Conservation (phyloP, 2,888 invertebrate genomes). For the Gortyna flavago region DNA sequence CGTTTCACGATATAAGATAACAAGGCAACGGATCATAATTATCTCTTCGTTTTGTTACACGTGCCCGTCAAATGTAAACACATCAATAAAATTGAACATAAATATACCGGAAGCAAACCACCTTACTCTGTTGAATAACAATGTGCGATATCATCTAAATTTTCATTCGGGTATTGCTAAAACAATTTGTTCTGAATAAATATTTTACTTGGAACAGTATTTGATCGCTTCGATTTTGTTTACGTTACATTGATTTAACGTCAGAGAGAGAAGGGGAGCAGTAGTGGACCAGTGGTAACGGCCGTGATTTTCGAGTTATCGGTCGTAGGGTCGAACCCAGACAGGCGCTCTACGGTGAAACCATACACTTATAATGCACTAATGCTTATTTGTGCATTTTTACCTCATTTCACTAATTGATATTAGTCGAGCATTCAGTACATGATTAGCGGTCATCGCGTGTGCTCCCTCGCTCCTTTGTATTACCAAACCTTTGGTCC, state of each 20-base stretch:
- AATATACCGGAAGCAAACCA: constrained; percentile 52
- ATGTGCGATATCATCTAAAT: constrained; percentile 33
- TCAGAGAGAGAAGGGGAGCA: neutral
- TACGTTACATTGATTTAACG: constrained; percentile 9
- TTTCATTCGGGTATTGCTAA: constrained; percentile 30
- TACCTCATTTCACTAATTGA: too few species aligned
- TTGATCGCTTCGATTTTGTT: constrained; percentile 25
- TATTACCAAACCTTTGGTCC: too few species aligned
- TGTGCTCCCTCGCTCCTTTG: too few species aligned
- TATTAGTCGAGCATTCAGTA: too few species aligned
- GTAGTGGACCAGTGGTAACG: neutral
- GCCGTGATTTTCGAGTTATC: neutral
- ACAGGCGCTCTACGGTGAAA: too few species aligned
- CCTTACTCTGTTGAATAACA: constrained; percentile 46
- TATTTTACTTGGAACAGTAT: constrained; percentile 35
- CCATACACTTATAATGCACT: too few species aligned
- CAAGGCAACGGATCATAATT: constrained; percentile 69
- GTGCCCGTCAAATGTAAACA: constrained; percentile 48
- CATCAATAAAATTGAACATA: constrained; percentile 61
- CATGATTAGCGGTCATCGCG: too few species aligned
- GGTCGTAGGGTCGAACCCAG: too few species aligned
- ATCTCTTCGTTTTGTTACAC: constrained; percentile 61
- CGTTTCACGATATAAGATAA: constrained; percentile 69
- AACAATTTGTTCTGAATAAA: constrained; percentile 49
- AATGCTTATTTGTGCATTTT: too few species aligned